Base-by-base conservation (phyloP, 1,140 invertebrate genomes). In the Zaprionus gabonicus region DNA sequence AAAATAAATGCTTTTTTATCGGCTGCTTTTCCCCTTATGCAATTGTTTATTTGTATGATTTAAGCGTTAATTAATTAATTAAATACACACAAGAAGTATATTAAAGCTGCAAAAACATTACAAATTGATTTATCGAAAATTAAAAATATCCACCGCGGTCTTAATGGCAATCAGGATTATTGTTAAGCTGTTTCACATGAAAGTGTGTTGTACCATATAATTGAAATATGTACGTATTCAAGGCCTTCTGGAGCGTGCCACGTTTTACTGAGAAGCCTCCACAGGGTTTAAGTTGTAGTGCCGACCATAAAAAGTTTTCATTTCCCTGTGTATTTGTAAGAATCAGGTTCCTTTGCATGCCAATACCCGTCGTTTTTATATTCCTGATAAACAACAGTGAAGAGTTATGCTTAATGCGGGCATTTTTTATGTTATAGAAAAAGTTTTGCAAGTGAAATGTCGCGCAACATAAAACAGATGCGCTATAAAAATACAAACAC, bases 1-100 rank as follows among this genome's bases (percentile, higher is more conserved):
- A 81, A 78, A 68, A 84, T 84, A 67, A 64, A 78, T 81, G 66
- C 63, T 81, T 81, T 70, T 88, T 88, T 68, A 73, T 23, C 49
- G 36, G 17, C 27, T 20, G 9, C 17, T 23, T 20, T 28, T n/a
- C 64, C 41, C 78, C 68, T 64, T 60, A 58, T 56, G 49, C 4
- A 59, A 66, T 55, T 68, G 62, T 56, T 46, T 74, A 71, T 56
- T 12, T 73, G 69, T 27, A 25, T 65, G 31, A 65, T 72, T 72
- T 10, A 53, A 62, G 49, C 49, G 31, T 68, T 84, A 70, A 81
- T 81, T 84, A 76, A 88, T 79, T 84, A 62, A 81, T 79, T 78
- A 62, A 66, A 70, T 41, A 66, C 5, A 72, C 23, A 46, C 53
- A 58, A 63, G 17, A 70, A 57, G 28, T 70, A 34, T 25, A 65